Conservation (phyloP, 1,140 invertebrate genomes). For the Geopemphigus sp. region DNA sequence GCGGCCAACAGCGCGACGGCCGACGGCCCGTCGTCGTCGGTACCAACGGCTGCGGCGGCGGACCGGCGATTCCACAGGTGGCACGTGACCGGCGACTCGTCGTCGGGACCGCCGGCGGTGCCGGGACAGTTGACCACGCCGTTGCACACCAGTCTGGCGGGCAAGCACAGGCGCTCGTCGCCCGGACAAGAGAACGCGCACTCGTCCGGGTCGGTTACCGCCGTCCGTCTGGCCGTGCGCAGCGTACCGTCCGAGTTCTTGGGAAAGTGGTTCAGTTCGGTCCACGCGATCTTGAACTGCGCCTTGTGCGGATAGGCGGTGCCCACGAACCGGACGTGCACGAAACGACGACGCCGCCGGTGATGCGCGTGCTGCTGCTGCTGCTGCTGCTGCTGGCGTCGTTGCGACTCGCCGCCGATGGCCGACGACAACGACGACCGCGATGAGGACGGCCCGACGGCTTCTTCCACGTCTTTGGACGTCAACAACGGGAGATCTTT, state of each 20-base stretch:
- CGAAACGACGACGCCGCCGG: constrained; percentile 54
- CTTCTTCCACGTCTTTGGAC: constrained; percentile 65
- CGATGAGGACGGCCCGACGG: constrained; percentile 56
- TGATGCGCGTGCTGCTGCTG: constrained; percentile 55
- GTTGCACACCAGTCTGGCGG: constrained; percentile 77
- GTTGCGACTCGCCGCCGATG: background rate
- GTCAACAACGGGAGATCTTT: constrained; percentile 71
- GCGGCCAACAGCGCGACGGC: constrained; percentile 2
- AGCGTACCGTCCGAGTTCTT: constrained; percentile 76
- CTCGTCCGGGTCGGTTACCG: background rate
- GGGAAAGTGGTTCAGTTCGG: constrained; percentile 78
- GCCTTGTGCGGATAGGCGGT: constrained; percentile 74
- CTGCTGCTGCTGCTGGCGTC: no score
- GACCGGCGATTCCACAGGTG: background rate
- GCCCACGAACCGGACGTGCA: constrained; percentile 68
- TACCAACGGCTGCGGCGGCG: background rate
- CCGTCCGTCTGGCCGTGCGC: constrained; percentile 54
- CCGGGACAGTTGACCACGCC: constrained; percentile 77
- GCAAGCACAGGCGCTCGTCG: constrained; percentile 76
- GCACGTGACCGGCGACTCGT: constrained; percentile 47
- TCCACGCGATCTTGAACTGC: constrained; percentile 84
- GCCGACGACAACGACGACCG: background rate
- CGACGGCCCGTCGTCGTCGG: background rate
- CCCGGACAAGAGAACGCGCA: constrained; percentile 75
- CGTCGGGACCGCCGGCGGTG: constrained; percentile 60